phyloP scores from a whole-genome alignment of 1,140 invertebrate genomes.

The Calosoma granatense region DNA sequence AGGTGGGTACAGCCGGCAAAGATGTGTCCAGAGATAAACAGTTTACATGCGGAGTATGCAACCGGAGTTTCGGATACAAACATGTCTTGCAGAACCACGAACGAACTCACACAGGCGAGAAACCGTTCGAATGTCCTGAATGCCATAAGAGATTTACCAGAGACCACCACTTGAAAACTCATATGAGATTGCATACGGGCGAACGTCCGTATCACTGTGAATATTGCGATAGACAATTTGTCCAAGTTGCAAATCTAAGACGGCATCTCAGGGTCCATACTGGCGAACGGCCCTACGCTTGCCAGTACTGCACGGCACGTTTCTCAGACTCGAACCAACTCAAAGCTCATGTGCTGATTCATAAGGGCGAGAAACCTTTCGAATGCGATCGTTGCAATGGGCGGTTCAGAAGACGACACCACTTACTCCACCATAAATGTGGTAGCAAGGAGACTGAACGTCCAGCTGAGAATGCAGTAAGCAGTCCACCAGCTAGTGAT shows the following conservation, averaged over 20 bases:
- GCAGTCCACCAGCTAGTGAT: constrained; percentile 15
- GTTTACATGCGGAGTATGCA: constrained; percentile 81
- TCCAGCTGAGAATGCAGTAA: background rate
- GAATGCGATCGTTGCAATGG: constrained; percentile 64
- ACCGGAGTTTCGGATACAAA: constrained; percentile 84
- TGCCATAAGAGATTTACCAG: constrained; percentile 93
- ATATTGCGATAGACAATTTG: constrained; percentile 84
- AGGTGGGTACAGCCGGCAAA: constrained; percentile 37
- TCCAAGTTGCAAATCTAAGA: constrained; percentile 88
- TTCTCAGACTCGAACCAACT: constrained; percentile 92
- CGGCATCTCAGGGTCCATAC: constrained; percentile 91
- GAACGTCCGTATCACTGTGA: constrained; percentile 88
- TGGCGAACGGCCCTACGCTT: constrained; percentile 88
- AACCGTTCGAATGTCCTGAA: constrained; percentile 90
- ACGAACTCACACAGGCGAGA: constrained; percentile 92
- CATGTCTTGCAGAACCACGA: constrained; percentile 94
- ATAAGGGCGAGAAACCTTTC: constrained; percentile 84
- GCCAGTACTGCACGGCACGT: constrained; percentile 74
- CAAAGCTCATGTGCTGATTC: constrained; percentile 82
- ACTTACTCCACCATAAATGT: constrained; percentile 78
- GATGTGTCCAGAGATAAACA: constrained; percentile 61
- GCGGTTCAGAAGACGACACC: constrained; percentile 71
- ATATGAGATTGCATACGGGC: constrained; percentile 85
- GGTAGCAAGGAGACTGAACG: constrained; percentile 22
- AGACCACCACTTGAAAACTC: constrained; percentile 91